Percentiles rank a stretch among this genome's conserved stretches.
These are phyloP conservation scores for Apodemia mormo DNA, from an alignment of 2,888 invertebrate species.

Conservation along the genomic window DNA sequence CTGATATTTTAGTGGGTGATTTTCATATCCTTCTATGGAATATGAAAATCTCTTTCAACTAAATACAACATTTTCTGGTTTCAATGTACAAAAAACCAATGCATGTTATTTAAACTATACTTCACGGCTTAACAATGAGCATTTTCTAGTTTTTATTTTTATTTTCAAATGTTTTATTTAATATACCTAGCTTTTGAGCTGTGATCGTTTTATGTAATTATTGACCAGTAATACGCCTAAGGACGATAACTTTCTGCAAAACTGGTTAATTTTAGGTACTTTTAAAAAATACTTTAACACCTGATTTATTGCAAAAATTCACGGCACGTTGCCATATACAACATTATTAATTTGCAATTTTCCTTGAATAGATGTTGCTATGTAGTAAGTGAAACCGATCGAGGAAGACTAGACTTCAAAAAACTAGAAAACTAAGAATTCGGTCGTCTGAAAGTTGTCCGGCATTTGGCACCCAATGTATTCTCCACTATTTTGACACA, in stretches of 20 bases:
- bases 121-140: constrained; percentile 12
- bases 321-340: not conserved
- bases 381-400: not conserved
- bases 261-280: constrained; percentile 34
- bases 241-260: not conserved
- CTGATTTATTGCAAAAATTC: not conserved
- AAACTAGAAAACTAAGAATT: not conserved
- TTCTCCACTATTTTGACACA: too few relatives aligned
- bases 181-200: constrained; percentile 62
- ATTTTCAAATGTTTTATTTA: not conserved
- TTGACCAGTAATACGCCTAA: constrained; percentile 22
- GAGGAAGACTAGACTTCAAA: not conserved
- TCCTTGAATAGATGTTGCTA: not conserved
- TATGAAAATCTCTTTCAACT: constrained; percentile 79
- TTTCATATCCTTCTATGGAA: constrained; percentile 67
- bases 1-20: constrained; percentile 73
- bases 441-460: too few relatives aligned
- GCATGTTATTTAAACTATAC: constrained; percentile 36
- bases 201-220: constrained; percentile 58
- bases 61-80: constrained; percentile 56
- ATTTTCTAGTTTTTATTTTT: constrained; percentile 12
- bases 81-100: constrained; percentile 36
- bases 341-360: not conserved
- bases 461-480: too few relatives aligned
- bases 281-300: constrained; percentile 15